phyloP scores from a whole-genome alignment of 2,113 vertebrate species.

The Antennarius striatus region DNA sequence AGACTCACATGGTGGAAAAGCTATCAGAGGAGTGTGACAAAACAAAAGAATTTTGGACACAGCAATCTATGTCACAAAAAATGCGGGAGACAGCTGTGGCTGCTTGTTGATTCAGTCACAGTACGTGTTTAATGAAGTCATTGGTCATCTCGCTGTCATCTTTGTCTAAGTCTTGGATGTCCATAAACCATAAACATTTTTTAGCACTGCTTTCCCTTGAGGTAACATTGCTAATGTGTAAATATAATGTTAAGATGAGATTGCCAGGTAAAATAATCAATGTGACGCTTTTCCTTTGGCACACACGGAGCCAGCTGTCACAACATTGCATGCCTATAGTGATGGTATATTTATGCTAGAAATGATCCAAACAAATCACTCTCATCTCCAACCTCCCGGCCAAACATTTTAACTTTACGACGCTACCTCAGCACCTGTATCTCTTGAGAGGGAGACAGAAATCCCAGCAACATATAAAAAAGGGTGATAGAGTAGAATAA shows the following conservation, averaged over 20 bases:
- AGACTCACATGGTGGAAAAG: no score
- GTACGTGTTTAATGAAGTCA: no score
- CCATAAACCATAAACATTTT: no score
- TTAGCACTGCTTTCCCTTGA: no score
- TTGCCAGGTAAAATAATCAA: constrained; percentile 48
- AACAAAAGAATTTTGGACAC: no score
- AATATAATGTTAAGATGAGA: background rate
- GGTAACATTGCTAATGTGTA: no score
- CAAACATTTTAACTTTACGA: constrained; percentile 9
- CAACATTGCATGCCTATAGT: constrained; percentile 10
- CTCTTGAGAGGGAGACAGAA: background rate
- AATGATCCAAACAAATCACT: constrained; percentile 33
- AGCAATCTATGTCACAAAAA: no score
- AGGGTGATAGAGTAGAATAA: background rate
- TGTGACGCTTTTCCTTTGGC: constrained; percentile 26
- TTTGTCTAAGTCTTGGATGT: no score
- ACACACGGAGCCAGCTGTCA: constrained; percentile 39
- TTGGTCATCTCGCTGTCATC: no score
- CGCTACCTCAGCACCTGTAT: constrained; percentile 2
- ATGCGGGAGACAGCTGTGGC: no score
- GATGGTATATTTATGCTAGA: constrained; percentile 25
- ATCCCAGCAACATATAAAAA: constrained; percentile 14
- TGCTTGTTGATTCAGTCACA: no score
- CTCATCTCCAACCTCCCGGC: constrained; percentile 26
- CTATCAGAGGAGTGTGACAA: no score